Base-by-base conservation (phyloP, 2,797 vertebrate genomes). In the Melanotaenia trifasciata region DNA sequence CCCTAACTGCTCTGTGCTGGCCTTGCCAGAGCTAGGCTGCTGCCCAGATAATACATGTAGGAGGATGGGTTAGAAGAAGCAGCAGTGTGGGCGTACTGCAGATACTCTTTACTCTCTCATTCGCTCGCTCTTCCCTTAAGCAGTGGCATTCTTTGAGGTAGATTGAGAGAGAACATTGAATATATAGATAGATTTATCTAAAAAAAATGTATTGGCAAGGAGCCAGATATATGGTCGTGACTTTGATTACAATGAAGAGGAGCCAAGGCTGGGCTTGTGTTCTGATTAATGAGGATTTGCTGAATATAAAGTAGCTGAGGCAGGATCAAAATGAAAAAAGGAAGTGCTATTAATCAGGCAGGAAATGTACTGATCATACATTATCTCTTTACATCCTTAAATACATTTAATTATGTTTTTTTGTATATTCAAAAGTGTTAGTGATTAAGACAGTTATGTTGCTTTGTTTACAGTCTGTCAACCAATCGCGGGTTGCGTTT, bases 71-170 rank as follows among this genome's bases (percentile, higher is more conserved):
- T 81, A 87, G 80, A 60, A 81, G 78, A 84, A 79, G 88, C 85
- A 89, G 84, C 70, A 78, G 85, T 76, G 92, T 94, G 92, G 91
- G 92, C 80, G 91, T 91, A 92, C 85, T 89, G 80, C 90, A 90
- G 79, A 92, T 81, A 84, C 75, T 81, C 78, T 84, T 75, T 82
- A 67, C 71, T 76, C 76, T 76, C 43, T 66, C 47, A 22, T 78
- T 80, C 33, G 3, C 78, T 84, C 53, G 6, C 82, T 79, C 81
- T 74, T 74, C 81, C 82, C 79, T 81, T 70, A 62, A 87, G 89
- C 78, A 78, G 72, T 57, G 60, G 54, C 77, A 81, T 79, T 81
- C 88, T 93, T 91, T 88, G 87, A 92, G 86, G 73, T 67, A 84
- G 70, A 88, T 57, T 72, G 84, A 87, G 80, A 67, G 79, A 67